Evolutionary conservation across 2,113 vertebrate genomes (phyloP), one percentile per base, ranked within the genome.

Genomic region (Hippocampus zosterae): DNA sequence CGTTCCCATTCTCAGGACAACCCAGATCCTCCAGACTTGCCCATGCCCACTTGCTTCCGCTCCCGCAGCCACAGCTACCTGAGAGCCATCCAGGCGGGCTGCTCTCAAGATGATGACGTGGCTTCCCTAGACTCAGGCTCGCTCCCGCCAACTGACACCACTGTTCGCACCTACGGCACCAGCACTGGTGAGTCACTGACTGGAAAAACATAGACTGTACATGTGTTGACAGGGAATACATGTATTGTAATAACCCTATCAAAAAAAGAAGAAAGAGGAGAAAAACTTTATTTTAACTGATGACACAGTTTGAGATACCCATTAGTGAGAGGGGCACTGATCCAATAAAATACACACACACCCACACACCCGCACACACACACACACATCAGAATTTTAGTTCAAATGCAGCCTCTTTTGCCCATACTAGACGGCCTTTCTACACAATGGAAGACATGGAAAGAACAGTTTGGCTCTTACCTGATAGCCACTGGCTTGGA

Each of bases 41-140:
- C 96, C 61, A 93, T 95, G 90, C 95, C 97, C 61, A 95, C 93
- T 84, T 98, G 95, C 89, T 99, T 99, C 89, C 95, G 97, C 69
- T 99, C 97, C 68, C 94, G 97, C 81, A 98, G 96, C 93, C 97
- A 98, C 91, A 99, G 97, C 92, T 99, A 99, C 92, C 95, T 98
- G 88, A 94, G 96, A n/a, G 97, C 97, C 89, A 98, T 99, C 85
- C 97, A 98, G 88, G 97, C 96, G 0, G 97, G 97, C 88, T 99
- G 96, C 81, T 98, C 97, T 40, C 96, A 99, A 88, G 97, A 98
- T 0, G 96, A 98, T 59, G 97, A 99, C 92, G 93, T 92, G 0
- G 90, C 93, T 42, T 99, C 97, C 61, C 59, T 97, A 23, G 95
- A 95, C 81, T 99, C 97, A 19, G 93, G 95, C 84, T 98, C 96